phyloP scores from a whole-genome alignment of 2,113 vertebrate genomes.

The Dasyprocta punctata region DNA sequence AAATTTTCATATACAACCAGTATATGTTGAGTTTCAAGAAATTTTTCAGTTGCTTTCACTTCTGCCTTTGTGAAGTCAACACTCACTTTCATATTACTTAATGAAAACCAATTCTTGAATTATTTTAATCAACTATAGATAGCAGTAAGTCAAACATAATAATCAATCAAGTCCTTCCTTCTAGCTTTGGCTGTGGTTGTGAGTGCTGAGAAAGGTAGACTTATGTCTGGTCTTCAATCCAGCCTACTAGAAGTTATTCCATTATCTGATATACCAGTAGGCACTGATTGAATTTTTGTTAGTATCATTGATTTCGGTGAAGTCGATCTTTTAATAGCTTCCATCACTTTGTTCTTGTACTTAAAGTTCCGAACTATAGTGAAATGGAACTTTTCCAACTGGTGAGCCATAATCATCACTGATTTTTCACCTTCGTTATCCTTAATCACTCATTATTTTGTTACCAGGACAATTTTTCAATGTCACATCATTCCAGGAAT shows the following conservation, averaged over 20 bases:
- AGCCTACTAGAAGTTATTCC: not conserved
- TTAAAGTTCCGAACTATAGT: not conserved
- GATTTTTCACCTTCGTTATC: not conserved
- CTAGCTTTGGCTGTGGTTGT: not conserved
- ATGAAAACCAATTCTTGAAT: not conserved
- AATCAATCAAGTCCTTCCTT: not conserved
- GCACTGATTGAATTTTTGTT: not conserved
- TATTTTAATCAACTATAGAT: not conserved
- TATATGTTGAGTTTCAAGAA: not conserved
- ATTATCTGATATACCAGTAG: not conserved
- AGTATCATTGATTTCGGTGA: not conserved
- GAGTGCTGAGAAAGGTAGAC: not conserved
- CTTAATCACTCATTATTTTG: not conserved
- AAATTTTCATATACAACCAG: not conserved
- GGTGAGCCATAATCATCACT: not conserved
- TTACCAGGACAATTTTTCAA: not conserved
- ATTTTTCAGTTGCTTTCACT: not conserved
- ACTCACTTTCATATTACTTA: not conserved
- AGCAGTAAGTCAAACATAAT: not conserved
- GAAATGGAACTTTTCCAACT: not conserved
- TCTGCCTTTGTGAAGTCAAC: not conserved
- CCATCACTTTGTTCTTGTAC: not conserved
- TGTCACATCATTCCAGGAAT: not conserved
- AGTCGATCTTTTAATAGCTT: not conserved
- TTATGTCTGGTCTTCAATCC: not conserved